A percentile compares a stretch with the other conserved stretches of the same genome.
phyloP scores from a whole-genome alignment of 2,888 invertebrate genomes.

The Heteromurus nitidus region DNA sequence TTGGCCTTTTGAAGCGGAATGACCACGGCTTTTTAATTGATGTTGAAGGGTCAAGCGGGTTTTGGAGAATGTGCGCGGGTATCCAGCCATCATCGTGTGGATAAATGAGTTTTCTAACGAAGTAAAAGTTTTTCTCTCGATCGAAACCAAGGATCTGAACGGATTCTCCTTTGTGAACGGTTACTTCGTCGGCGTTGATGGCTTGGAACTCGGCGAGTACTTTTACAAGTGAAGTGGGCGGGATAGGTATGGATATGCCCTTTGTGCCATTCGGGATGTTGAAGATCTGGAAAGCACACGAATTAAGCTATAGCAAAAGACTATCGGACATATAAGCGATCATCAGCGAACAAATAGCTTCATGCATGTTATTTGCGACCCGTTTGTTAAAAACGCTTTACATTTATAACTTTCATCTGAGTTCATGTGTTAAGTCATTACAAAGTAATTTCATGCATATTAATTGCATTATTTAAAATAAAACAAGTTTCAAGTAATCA shows the following conservation, averaged over 20 bases:
- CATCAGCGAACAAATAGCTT: too few species aligned
- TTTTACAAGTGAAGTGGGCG: constrained; percentile 73
- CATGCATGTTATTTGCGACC: too few species aligned
- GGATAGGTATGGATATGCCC: constrained; percentile 69
- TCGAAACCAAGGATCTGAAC: constrained; percentile 76
- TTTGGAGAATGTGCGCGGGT: constrained; percentile 74
- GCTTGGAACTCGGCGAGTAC: constrained; percentile 76
- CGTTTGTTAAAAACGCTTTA: too few species aligned
- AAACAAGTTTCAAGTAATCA: too few species aligned
- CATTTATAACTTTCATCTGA: too few species aligned
- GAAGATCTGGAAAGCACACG: constrained; percentile 43
- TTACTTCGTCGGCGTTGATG: constrained; percentile 76
- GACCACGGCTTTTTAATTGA: constrained; percentile 76
- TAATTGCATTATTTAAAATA: too few species aligned
- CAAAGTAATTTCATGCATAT: too few species aligned
- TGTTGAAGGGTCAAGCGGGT: constrained; percentile 16
- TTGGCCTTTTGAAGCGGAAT: constrained; percentile 77
- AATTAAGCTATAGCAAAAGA: too few species aligned
- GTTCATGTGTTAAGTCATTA: too few species aligned
- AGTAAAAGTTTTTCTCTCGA: constrained; percentile 73
- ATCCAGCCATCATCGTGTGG: constrained; percentile 76
- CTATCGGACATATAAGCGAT: too few species aligned
- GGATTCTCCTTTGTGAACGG: constrained; percentile 75
- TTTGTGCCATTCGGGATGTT: constrained; percentile 61
- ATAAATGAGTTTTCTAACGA: constrained; percentile 73